Evolutionary conservation across 2,113 vertebrate species (phyloP), one percentile per base, ranked within the genome.

Genomic region (Corynorhinus townsendii): DNA sequence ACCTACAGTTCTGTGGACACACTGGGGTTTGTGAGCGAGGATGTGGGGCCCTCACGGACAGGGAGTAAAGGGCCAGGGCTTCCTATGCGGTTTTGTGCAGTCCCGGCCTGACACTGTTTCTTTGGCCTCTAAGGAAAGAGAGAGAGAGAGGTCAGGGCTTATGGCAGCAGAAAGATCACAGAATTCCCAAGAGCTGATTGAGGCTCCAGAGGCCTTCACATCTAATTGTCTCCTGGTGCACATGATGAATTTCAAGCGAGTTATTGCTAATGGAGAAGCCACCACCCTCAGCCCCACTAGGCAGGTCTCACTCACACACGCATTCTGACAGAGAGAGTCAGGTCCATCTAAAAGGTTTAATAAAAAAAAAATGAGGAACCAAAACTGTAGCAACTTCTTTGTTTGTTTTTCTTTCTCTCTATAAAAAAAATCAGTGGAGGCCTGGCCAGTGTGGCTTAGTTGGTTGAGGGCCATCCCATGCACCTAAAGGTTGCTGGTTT

Each of bases 171-270:
- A 77, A 93, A 47, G 33, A 87, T 14, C 45, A 79, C 14, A 52
- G 47, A 28, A 47, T 73, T 52, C 81, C 69, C 33, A 81, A 16
- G 88, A 96, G 91, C 47, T 43, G 22, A 75, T 6, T 56, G 15
- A 17, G 9, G 87, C 84, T 73, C 38, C 33, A 4, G 14, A 88
- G 33, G 73, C 72, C 1, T 20, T 77, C 77, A 17, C 19, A 30
- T n/a, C 62, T 82, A 83, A 83, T 0, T 77, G 45, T 56, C 47
- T 62, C 59, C 69, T 69, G 11, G 0, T 7, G 52, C 79, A 54
- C 6, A 81, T 43, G 43, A 1, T 0, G 40, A 72, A 73, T 19
- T 75, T 91, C 26, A 89, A 90, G 82, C 30, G 88, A 68, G 47
- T 86, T 26, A 40, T 28, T 69, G 66, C 28, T 28, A 85, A 54